Base-by-base conservation (phyloP, 2,113 vertebrate species). In the Pterocles orientalis region DNA sequence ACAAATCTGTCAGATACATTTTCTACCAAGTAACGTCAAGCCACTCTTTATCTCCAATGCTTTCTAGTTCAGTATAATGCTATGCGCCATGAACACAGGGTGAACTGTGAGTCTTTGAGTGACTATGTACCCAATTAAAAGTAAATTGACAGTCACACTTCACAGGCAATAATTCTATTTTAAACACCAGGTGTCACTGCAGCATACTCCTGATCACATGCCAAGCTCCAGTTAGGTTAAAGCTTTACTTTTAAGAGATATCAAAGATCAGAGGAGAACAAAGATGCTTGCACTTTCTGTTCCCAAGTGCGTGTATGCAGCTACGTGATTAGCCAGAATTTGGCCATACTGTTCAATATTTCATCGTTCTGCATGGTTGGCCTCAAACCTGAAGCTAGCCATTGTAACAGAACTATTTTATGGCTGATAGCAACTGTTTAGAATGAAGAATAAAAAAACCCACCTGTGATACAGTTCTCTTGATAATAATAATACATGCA, bases 151-250 rank as follows among this genome's bases (percentile, higher is more conserved):
- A 61, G 80, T 50, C 80, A 31, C 58, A 43, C 64, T 88, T 95
- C 86, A 77, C 47, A 92, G 47, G n/a, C 76, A 83, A 64, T 36
- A 68, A 75, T 66, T 89, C 79, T 77, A 2, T 88, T 96, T 94
- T 47, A 92, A 94, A 96, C 95, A 77, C 88, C 96, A 97, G 95
- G 92, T 94, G 96, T 97, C 95, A 97, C 94, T 96, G 92, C 86
- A 92, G 92, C 31, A 85, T 88, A 50, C 54, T 57, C 34, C 43
- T 15, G 12, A 58, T 18, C 13, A 36, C 87, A 54, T 6, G 47
- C 61, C 23, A n/a, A 79, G 56, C 66, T 86, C 25, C n/a, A 5
- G 1, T 72, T 48, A 68, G 50, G 54, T 73, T 78, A 54, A 81
- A 81, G 61, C 81, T 84, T 81, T 66, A 33, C 90, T 91, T 91